These are phyloP conservation scores for Camponotus fellah DNA, from an alignment of 2,888 invertebrate genomes.

Conservation along the genomic window DNA sequence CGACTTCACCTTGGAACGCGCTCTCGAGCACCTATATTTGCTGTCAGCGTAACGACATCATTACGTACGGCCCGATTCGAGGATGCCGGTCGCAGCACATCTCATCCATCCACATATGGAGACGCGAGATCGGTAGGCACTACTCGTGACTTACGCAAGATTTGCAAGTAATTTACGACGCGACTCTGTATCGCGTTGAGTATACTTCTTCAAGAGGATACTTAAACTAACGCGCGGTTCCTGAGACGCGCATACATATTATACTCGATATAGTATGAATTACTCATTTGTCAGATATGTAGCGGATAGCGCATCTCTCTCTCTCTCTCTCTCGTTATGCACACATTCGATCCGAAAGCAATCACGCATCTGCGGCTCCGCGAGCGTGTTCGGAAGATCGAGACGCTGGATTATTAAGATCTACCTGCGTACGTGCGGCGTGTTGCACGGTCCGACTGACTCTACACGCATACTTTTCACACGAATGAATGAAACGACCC, in stretches of 20 bases:
- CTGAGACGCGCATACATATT: background rate
- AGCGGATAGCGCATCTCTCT: background rate
- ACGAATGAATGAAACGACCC: conserved; percentile 80
- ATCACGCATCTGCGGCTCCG: conserved; percentile 23
- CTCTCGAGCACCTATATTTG: conserved; percentile 1
- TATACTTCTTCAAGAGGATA: background rate
- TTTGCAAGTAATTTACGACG: conserved; percentile 3
- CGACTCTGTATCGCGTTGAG: conserved; percentile 17
- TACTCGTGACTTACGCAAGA: background rate
- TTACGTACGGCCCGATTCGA: conserved; percentile 19
- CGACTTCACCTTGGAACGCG: conserved; percentile 53
- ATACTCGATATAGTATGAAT: conserved; percentile 1
- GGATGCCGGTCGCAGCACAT: background rate
- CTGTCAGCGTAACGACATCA: conserved; percentile 44
- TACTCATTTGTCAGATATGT: background rate
- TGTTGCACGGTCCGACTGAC: conserved; percentile 16
- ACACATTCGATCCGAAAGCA: conserved; percentile 44
- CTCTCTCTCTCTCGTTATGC: conserved; percentile 14
- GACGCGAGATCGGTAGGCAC: background rate
- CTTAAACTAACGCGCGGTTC: conserved; percentile 18
- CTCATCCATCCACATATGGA: background rate
- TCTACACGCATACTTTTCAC: conserved; percentile 74
- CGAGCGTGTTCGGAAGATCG: conserved; percentile 31
- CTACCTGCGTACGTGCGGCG: conserved; percentile 31
- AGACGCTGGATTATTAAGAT: conserved; percentile 46